Conservation (phyloP, 2,113 vertebrate genomes). For the Phyllostomus hastatus region DNA sequence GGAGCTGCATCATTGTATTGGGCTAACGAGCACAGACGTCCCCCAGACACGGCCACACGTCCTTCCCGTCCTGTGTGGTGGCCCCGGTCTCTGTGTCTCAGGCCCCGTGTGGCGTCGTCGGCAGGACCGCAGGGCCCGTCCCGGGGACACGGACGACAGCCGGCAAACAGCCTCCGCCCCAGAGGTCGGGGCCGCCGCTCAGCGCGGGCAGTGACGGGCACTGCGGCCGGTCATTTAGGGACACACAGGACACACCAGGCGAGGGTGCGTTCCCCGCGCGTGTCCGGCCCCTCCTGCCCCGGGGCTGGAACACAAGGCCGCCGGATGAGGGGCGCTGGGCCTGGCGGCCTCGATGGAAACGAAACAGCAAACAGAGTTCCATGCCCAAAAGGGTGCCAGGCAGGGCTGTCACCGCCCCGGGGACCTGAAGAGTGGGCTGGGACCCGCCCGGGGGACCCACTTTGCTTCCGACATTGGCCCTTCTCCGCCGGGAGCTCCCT, state of each 20-base stretch:
- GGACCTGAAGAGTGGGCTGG: neutral
- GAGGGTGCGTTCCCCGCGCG: accelerated
- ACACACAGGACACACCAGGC: accelerated
- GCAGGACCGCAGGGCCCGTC: neutral
- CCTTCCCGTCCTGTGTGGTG: neutral
- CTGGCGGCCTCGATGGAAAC: accelerated
- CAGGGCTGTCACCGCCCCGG: accelerated
- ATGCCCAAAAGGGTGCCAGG: accelerated
- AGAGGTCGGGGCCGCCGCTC: neutral
- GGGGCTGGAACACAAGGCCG: accelerated
- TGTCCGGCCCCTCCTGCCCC: neutral
- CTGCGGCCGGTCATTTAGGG: accelerated
- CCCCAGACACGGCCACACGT: accelerated
- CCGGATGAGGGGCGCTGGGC: neutral
- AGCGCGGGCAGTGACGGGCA: accelerated
- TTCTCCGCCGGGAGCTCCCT: neutral
- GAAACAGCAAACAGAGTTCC: neutral
- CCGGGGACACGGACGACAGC: neutral
- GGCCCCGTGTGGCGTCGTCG: neutral
- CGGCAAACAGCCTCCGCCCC: accelerated
- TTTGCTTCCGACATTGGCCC: neutral
- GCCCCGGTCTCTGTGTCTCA: accelerated
- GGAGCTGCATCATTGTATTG: accelerated
- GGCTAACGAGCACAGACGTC: accelerated
- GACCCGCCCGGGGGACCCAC: accelerated